Evolutionary conservation across 2,797 vertebrate species (phyloP).

Genomic region (Melanotaenia maccullochi): DNA sequence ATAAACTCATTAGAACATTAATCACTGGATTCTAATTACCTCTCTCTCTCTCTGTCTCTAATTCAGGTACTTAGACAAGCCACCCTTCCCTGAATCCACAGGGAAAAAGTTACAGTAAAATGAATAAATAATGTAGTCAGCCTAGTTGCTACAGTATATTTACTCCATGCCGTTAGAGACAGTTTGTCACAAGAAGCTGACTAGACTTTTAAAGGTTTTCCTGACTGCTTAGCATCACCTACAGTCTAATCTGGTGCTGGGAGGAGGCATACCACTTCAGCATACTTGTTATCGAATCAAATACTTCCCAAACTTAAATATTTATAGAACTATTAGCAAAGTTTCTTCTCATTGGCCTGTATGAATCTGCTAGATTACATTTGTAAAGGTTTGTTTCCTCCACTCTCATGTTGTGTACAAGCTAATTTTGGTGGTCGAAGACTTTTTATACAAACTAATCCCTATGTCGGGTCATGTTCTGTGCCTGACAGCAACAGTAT

Average conservation of each 20-base stretch:
- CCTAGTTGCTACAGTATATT: slow-evolving; percentile 1
- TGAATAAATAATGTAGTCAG: slow-evolving; percentile 36
- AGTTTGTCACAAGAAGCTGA: neutral
- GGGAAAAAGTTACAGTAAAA: slow-evolving; percentile 54
- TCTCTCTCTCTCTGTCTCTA: slow-evolving; percentile 45
- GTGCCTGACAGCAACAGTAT: too few relatives aligned
- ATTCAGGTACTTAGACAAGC: slow-evolving; percentile 65
- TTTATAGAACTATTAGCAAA: too few relatives aligned
- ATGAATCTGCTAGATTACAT: too few relatives aligned
- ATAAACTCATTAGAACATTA: slow-evolving; percentile 84
- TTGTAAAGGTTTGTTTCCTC: too few relatives aligned
- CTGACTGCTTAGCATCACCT: neutral
- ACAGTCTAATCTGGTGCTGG: neutral
- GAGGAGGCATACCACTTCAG: too few relatives aligned
- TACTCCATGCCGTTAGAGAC: neutral
- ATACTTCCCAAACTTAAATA: too few relatives aligned
- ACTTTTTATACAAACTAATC: too few relatives aligned
- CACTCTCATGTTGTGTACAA: too few relatives aligned
- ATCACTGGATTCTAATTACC: slow-evolving; percentile 82
- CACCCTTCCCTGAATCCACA: slow-evolving; percentile 44
- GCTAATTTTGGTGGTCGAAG: too few relatives aligned
- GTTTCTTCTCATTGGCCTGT: too few relatives aligned
- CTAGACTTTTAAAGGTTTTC: neutral
- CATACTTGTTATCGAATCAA: too few relatives aligned
- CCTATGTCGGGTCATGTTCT: too few relatives aligned